A percentile compares a stretch with the other conserved stretches of the same genome.
phyloP scores from a whole-genome alignment of 1,140 invertebrate genomes.

The Megalonaias nervosa region DNA sequence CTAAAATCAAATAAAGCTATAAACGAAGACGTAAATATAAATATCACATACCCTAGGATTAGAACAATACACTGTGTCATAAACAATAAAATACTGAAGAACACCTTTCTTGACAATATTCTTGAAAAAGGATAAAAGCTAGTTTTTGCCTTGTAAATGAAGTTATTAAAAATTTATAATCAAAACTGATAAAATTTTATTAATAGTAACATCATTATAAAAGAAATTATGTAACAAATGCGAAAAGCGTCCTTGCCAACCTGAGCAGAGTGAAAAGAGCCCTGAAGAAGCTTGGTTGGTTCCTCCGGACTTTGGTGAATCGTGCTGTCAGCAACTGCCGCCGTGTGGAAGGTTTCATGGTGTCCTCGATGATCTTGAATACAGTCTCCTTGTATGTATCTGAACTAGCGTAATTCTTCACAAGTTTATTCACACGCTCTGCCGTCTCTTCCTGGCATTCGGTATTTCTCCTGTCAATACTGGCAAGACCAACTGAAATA shows the following conservation, averaged over 20 bases:
- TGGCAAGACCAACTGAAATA: constrained; percentile 52
- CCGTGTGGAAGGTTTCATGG: constrained; percentile 40
- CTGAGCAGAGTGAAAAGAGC: constrained; percentile 32
- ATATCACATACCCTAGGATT: no score
- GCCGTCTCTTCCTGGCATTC: constrained; percentile 37
- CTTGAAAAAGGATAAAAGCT: no score
- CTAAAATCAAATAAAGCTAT: no score
- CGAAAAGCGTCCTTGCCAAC: background rate
- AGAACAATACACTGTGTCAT: no score
- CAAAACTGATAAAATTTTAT: no score
- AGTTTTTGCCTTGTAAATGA: no score
- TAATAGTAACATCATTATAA: no score
- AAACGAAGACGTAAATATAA: no score
- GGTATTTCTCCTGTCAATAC: constrained; percentile 50
- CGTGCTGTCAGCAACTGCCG: constrained; percentile 20
- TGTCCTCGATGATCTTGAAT: constrained; percentile 44
- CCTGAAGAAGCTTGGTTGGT: constrained; percentile 33
- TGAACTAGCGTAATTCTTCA: constrained; percentile 43
- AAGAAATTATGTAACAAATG: no score
- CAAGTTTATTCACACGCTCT: constrained; percentile 38
- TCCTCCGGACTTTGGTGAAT: constrained; percentile 5
- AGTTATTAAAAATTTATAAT: no score
- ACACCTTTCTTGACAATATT: no score
- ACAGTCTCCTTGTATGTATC: constrained; percentile 43
- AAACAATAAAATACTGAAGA: no score